Evolutionary conservation across 2,888 invertebrate species (phyloP), one percentile per base, ranked within the genome.

Genomic region (Drosophila paramelanica): DNA sequence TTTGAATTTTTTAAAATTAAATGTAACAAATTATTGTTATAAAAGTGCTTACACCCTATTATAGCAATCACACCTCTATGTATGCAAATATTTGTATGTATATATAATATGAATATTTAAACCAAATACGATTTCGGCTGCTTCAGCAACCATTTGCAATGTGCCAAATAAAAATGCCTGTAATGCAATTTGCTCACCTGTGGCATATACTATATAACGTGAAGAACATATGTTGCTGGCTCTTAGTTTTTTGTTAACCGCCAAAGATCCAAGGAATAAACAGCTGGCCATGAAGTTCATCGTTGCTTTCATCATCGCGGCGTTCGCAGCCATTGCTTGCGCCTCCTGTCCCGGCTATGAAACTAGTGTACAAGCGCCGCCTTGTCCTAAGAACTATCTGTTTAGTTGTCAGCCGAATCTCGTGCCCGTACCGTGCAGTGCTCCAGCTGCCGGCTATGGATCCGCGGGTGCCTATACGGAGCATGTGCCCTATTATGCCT

Each of bases 351-450:
- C 69, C 11, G 60, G 67, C 39, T 69, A 70, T 33, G 59, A 49
- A n/a, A 50, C 58, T 1, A 47, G 64, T 10, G 23, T 79, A n/a
- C 66, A 78, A 5, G 75, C 89, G 3, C 89, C 90, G 4, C 78
- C 81, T 5, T 90, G 89, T 41, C 83, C 90, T 23, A 73, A 76
- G 31, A 90, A 82, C 66, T 89, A 89, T 25, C 50, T 90, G 46
- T 89, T 89, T 55, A 90, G 89, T 67, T 90, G 90, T 55, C 83
- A 83, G 42, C 90, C 90, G 5, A 79, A 77, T n/a, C 58, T 90
- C 56, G 66, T 73, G 13, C 86, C 81, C 2, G 88, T 76, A 10
- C 86, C 90, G 3, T 89, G 83, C 39, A 58, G 49, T 53, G 79
- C 55, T 25, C 57, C 74, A 59, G 55, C 51, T 8, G 36, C 67